Conservation (phyloP, 2,888 invertebrate species). For the Phasia obesa region DNA sequence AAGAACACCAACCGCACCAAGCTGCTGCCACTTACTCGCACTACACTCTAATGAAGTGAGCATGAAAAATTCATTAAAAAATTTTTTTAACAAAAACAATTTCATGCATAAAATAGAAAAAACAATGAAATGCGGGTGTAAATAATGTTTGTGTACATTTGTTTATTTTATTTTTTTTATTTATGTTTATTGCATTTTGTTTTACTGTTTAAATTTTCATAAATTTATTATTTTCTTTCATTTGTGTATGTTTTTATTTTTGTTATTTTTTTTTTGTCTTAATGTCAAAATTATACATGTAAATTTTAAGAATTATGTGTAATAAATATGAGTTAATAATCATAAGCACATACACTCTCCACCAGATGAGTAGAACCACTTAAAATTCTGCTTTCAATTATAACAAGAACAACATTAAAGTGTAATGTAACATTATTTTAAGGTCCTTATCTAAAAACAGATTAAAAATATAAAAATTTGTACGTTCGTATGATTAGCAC, state of each 20-base stretch:
- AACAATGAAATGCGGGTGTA: slow-evolving; percentile 65
- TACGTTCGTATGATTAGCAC: too few species aligned
- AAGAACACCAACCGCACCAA: slow-evolving; percentile 22
- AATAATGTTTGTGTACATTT: slow-evolving; percentile 45
- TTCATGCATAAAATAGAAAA: slow-evolving; percentile 18
- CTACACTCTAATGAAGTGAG: slow-evolving; percentile 42
- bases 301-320: neutral
- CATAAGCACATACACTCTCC: too few species aligned
- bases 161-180: slow-evolving; percentile 6
- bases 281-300: slow-evolving; percentile 44
- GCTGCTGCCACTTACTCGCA: slow-evolving; percentile 9
- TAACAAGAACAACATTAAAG: too few species aligned
- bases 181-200: neutral
- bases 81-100: slow-evolving; percentile 34
- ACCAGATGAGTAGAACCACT: too few species aligned
- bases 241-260: slow-evolving; percentile 4
- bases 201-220: slow-evolving; percentile 13
- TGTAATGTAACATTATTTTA: too few species aligned
- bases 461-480: too few species aligned
- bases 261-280: neutral
- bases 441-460: too few species aligned
- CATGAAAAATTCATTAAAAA: slow-evolving; percentile 42
- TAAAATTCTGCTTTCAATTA: too few species aligned
- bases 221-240: neutral
- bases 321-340: neutral